A percentile compares a stretch with the other conserved stretches of the same genome.
These are phyloP conservation scores for Acanthurus tractus DNA, from an alignment of 2,797 vertebrate species.

Conservation along the genomic window DNA sequence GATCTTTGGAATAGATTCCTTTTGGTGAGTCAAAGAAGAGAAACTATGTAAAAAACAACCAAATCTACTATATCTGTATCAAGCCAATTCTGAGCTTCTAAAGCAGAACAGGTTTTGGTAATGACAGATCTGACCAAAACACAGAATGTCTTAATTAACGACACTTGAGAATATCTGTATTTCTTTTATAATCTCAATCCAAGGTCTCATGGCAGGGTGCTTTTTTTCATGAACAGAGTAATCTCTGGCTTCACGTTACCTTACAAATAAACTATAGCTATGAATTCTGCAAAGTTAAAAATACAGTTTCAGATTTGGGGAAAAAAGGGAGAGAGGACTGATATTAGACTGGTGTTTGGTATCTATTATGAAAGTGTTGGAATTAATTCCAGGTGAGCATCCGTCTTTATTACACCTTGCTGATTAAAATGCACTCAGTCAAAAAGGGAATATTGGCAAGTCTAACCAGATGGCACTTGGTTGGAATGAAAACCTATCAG, in stretches of 20 bases:
- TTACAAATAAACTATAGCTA: background rate
- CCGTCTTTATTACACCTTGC: background rate
- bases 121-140: background rate
- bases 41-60: background rate
- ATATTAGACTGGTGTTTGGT: background rate
- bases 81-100: background rate
- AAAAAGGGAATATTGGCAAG: background rate
- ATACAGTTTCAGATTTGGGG: background rate
- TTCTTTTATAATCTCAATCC: background rate
- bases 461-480: background rate
- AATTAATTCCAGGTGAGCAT: background rate
- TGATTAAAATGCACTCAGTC: background rate
- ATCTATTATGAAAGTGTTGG: background rate
- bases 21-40: conserved; percentile 88
- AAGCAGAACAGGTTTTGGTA: background rate
- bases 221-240: background rate
- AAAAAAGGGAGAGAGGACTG: background rate
- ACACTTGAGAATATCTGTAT: background rate
- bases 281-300: background rate
- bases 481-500: conserved; percentile 14
- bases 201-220: background rate
- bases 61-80: background rate
- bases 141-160: background rate
- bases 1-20: conserved; percentile 99
- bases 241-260: background rate